phyloP scores from a whole-genome alignment of 2,797 vertebrate genomes.

The Sebastes baramenuke region DNA sequence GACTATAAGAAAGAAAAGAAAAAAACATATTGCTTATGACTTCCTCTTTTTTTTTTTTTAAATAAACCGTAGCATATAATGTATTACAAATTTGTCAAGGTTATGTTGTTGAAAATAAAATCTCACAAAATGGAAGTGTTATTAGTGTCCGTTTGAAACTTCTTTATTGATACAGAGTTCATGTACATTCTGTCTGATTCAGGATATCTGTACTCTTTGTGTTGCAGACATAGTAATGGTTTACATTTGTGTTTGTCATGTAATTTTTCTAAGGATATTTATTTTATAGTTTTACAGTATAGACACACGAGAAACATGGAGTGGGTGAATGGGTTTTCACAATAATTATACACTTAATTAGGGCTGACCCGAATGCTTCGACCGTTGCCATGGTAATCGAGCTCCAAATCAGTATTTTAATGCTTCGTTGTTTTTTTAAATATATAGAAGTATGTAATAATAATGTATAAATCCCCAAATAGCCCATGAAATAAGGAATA shows the following conservation, averaged over 20 bases:
- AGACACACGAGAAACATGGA: background rate
- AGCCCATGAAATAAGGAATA: no score
- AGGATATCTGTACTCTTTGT: no score
- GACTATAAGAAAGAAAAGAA: constrained; percentile 80
- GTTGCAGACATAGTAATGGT: no score
- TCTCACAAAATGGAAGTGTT: constrained; percentile 78
- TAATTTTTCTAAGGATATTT: background rate
- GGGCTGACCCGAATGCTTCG: no score
- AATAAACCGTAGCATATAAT: constrained; percentile 87
- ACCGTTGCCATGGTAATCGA: no score
- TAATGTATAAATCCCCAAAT: no score
- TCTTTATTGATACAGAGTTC: background rate
- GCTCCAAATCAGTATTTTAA: no score
- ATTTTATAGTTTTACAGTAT: background rate
- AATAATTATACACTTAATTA: background rate
- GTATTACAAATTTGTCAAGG: constrained; percentile 87
- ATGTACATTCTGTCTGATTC: background rate
- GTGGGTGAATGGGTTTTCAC: background rate
- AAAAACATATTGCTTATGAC: constrained; percentile 84
- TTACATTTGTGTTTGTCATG: background rate
- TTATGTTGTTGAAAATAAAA: constrained; percentile 87
- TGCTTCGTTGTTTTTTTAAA: no score
- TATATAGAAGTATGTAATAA: no score
- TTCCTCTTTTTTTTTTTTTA: constrained; percentile 81
- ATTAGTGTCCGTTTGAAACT: constrained; percentile 11